Evolutionary conservation across 2,888 invertebrate species (phyloP).

Genomic region (Leptogaster cylindrica): DNA sequence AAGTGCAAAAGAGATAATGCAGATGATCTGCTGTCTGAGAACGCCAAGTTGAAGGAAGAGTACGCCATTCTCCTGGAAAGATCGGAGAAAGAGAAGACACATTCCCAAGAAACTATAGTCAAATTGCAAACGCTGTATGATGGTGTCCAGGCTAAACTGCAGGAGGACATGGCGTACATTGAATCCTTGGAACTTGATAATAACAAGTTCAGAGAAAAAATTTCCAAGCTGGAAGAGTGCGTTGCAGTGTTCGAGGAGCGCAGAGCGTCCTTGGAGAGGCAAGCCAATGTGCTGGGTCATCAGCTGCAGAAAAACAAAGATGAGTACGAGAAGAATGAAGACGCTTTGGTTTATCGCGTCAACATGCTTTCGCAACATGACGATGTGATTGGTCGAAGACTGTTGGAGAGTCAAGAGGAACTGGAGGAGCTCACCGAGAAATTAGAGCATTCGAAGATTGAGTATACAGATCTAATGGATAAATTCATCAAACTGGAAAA

Average conservation of each 20-base stretch:
- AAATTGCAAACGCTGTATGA: slow-evolving; percentile 57
- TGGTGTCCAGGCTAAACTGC: slow-evolving; percentile 69
- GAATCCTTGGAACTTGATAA: slow-evolving; percentile 23
- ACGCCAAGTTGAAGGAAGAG: slow-evolving; percentile 19
- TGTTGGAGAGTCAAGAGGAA: slow-evolving; percentile 66
- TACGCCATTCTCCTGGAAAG: slow-evolving; percentile 40
- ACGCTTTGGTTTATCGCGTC: slow-evolving; percentile 69
- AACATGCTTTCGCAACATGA: slow-evolving; percentile 69
- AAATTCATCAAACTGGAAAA: slow-evolving; percentile 61
- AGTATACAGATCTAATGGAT: slow-evolving; percentile 60
- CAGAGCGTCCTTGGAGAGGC: slow-evolving; percentile 67
- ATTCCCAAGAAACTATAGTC: slow-evolving; percentile 54
- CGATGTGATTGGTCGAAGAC: slow-evolving; percentile 67
- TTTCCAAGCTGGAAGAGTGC: slow-evolving; percentile 71
- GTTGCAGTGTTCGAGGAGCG: slow-evolving; percentile 68
- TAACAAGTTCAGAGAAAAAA: slow-evolving; percentile 65
- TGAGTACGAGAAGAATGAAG: slow-evolving; percentile 69
- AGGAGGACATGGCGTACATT: slow-evolving; percentile 76
- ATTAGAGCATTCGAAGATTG: slow-evolving; percentile 62
- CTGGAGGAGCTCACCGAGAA: slow-evolving; percentile 64
- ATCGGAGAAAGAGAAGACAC: slow-evolving; percentile 52
- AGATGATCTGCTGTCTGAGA: slow-evolving; percentile 3
- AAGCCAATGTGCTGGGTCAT: slow-evolving; percentile 68
- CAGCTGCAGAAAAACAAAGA: slow-evolving; percentile 68
- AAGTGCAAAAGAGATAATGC: background rate